A percentile compares a stretch with the other conserved stretches of the same genome.
phyloP scores from a whole-genome alignment of 2,797 vertebrate genomes.

The Chelonia mydas region DNA sequence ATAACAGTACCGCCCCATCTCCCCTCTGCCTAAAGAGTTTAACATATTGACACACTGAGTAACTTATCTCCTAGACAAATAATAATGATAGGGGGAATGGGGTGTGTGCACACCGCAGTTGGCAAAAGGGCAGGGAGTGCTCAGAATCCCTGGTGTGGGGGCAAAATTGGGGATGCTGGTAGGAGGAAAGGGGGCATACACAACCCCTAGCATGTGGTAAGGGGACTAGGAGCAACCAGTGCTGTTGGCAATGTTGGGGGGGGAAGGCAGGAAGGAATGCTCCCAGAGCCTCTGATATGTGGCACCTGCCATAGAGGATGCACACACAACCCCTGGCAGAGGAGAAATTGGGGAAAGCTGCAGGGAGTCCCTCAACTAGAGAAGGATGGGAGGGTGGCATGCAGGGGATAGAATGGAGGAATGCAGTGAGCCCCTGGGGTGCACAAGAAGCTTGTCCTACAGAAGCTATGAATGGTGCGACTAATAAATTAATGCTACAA shows the following conservation, averaged over 20 bases:
- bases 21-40: not conserved
- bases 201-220: not conserved
- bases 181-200: not conserved
- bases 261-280: no score
- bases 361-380: not conserved
- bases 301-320: no score
- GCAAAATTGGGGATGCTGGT: not conserved
- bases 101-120: not conserved
- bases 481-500: no score
- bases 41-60: not conserved
- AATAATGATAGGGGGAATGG: not conserved
- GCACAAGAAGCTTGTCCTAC: not conserved
- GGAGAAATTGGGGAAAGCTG: no score
- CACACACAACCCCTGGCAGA: no score
- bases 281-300: no score
- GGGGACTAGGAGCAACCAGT: no score
- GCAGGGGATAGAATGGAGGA: not conserved
- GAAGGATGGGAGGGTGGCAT: not conserved
- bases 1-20: not conserved
- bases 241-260: no score
- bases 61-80: not conserved
- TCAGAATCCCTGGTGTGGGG: no score
- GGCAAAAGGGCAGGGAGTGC: not conserved
- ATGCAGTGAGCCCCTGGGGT: not conserved
- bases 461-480: no score